Percentiles rank a stretch among this genome's conserved stretches.
These are phyloP conservation scores for Fissipunctia ypsillon DNA, from an alignment of 2,888 invertebrate species.

Conservation along the genomic window DNA sequence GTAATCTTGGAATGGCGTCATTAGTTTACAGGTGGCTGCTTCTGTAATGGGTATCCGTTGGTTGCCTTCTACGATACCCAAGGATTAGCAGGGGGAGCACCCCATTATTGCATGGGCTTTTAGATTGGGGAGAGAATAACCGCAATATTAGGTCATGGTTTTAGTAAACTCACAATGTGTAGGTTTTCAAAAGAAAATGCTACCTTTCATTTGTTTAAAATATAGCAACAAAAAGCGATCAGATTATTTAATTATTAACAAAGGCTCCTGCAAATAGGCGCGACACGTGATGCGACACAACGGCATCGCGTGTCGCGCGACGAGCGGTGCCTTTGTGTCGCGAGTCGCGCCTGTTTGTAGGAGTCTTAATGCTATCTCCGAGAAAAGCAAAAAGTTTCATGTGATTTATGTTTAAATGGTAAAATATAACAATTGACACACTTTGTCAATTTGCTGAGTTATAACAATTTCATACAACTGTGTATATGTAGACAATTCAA, in stretches of 20 bases:
- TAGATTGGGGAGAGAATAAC: neutral
- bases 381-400: too few relatives aligned
- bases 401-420: too few relatives aligned
- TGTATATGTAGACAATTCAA: neutral
- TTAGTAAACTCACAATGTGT: neutral
- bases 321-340: too few relatives aligned
- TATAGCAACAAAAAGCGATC: neutral
- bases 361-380: too few relatives aligned
- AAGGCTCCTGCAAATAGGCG: too few relatives aligned
- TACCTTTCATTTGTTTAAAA: neutral
- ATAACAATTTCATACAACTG: too few relatives aligned
- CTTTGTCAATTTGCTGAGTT: too few relatives aligned
- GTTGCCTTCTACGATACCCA: slow-evolving; percentile 10
- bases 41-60: neutral
- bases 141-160: neutral
- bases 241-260: too few relatives aligned
- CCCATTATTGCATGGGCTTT: slow-evolving; percentile 12
- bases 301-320: too few relatives aligned
- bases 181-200: neutral
- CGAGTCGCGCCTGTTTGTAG: too few relatives aligned
- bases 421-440: too few relatives aligned
- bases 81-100: slow-evolving; percentile 7
- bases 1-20: slow-evolving; percentile 25
- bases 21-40: slow-evolving; percentile 34
- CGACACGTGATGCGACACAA: too few relatives aligned